phyloP scores from a whole-genome alignment of 1,140 invertebrate species.

The Trachelipus rathkii region DNA sequence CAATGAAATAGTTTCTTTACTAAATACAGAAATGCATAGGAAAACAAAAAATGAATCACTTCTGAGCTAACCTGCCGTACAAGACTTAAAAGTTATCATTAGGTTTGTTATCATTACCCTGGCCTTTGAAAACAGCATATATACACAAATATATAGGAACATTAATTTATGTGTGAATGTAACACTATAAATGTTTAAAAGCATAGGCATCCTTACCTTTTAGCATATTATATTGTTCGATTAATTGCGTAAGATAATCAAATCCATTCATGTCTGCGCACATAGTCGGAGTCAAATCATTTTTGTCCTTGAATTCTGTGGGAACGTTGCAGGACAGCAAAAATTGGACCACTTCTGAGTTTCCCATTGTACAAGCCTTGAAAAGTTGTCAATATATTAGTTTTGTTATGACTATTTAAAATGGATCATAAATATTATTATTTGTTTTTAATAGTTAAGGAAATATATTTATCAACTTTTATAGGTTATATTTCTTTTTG shows the following conservation, averaged over 20 bases:
- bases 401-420: neutral
- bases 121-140: too few species aligned
- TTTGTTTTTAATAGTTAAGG: neutral
- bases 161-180: too few species aligned
- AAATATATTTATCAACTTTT: neutral
- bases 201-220: neutral
- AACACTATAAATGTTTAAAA: too few species aligned
- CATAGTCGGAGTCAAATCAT: slow-evolving; percentile 37
- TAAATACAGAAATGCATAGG: too few species aligned
- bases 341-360: slow-evolving; percentile 22
- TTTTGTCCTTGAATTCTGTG: slow-evolving; percentile 28
- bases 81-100: too few species aligned
- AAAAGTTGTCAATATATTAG: too few species aligned
- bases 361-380: slow-evolving; percentile 39
- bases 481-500: neutral
- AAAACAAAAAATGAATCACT: too few species aligned
- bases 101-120: too few species aligned
- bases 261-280: neutral
- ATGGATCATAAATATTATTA: neutral
- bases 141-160: too few species aligned
- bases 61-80: too few species aligned
- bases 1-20: too few species aligned
- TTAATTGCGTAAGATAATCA: neutral
- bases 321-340: slow-evolving; percentile 28
- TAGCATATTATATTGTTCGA: neutral